phyloP scores from a whole-genome alignment of 1,140 invertebrate species.

The Teleogryllus occipitalis region DNA sequence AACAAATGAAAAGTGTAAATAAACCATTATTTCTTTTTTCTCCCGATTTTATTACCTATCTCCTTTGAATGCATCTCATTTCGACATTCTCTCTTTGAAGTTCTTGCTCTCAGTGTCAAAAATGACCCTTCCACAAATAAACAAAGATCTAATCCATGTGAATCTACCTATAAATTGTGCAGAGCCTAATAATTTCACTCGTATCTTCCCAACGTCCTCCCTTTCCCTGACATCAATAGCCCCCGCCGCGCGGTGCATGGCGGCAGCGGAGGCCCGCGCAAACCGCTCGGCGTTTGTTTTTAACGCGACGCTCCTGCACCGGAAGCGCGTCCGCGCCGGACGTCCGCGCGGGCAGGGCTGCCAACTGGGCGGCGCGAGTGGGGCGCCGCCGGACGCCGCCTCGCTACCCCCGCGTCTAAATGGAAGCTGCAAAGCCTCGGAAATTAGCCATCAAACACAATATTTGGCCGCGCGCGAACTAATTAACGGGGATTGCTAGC shows the following conservation, averaged over 20 bases:
- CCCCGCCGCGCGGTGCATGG: neutral
- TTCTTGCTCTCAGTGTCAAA: too few relatives aligned
- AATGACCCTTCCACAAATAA: too few relatives aligned
- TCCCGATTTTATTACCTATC: too few relatives aligned
- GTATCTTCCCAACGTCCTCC: neutral
- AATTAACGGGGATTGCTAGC: neutral
- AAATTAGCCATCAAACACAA: slow-evolving; percentile 5
- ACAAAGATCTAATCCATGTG: too few relatives aligned
- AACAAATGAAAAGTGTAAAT: too few relatives aligned
- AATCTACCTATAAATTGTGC: too few relatives aligned
- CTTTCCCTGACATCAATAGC: neutral
- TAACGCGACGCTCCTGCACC: neutral
- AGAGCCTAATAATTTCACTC: too few relatives aligned
- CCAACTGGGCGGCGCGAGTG: neutral
- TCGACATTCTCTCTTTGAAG: too few relatives aligned
- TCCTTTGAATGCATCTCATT: too few relatives aligned
- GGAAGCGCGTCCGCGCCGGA: neutral
- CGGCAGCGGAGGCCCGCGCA: neutral
- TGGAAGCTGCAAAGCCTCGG: slow-evolving; percentile 2
- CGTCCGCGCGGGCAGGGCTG: neutral
- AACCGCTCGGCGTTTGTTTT: neutral
- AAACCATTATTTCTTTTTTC: too few relatives aligned
- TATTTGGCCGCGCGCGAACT: neutral
- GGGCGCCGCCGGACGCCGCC: neutral
- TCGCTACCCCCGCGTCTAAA: neutral